These are phyloP conservation scores for Aspiorhynchus laticeps DNA, from an alignment of 2,113 vertebrate genomes.

Conservation along the genomic window DNA sequence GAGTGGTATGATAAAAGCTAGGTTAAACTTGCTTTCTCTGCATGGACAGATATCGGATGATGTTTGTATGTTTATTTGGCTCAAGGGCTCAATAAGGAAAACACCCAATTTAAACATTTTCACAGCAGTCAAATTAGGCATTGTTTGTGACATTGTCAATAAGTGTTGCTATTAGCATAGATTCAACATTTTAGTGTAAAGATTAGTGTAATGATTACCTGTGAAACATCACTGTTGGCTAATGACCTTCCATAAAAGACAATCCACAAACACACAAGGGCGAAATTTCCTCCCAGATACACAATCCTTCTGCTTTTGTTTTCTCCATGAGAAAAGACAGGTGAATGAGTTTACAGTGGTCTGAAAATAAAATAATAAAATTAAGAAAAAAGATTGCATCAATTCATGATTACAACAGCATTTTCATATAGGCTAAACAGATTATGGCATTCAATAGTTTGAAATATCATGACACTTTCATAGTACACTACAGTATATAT, in stretches of 20 bases:
- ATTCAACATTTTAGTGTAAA: constrained; percentile 8
- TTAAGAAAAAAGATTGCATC: neutral
- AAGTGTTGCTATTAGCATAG: neutral
- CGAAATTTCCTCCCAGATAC: neutral
- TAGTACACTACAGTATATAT: too few species aligned
- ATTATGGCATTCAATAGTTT: neutral
- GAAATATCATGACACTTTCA: too few species aligned
- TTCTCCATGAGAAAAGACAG: neutral
- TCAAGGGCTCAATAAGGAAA: neutral
- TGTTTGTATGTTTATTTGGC: constrained; percentile 6
- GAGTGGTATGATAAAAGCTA: neutral
- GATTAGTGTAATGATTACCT: constrained; percentile 15
- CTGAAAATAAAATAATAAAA: constrained; percentile 1
- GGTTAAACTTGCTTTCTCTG: neutral
- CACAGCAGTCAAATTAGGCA: neutral
- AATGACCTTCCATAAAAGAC: neutral
- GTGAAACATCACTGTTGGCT: neutral
- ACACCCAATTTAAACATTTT: constrained; percentile 17
- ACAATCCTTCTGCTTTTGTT: constrained; percentile 4
- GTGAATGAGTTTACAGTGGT: neutral
- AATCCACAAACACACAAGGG: neutral
- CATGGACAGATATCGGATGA: neutral
- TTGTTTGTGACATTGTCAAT: constrained; percentile 19
- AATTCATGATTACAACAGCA: neutral
- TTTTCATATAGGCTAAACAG: neutral